Evolutionary conservation across 1,140 invertebrate genomes (phyloP).

Genomic region (Scaptomyza graminum): DNA sequence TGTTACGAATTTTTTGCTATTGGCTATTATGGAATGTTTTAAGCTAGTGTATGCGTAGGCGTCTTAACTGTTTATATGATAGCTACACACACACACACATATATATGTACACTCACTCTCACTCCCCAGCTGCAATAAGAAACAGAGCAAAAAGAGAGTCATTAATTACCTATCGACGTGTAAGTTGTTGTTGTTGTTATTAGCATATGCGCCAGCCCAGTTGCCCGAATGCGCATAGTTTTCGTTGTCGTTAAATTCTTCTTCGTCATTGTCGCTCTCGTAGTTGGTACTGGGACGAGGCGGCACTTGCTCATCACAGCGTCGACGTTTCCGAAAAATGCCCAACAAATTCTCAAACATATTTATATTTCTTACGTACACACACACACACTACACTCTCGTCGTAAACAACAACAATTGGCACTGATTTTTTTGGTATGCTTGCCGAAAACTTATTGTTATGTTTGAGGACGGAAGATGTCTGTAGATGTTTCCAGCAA

Average conservation of each 20-base stretch:
- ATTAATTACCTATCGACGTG: conserved; percentile 76
- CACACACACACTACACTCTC: conserved; percentile 16
- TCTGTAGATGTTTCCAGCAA: conserved; percentile 50
- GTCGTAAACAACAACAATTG: conserved; percentile 32
- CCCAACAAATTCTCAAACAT: conserved; percentile 77
- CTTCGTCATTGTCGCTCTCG: conserved; percentile 18
- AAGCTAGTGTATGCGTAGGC: conserved; percentile 68
- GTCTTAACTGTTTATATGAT: conserved; percentile 40
- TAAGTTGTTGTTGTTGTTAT: conserved; percentile 20
- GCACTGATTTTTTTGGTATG: conserved; percentile 13
- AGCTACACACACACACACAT: conserved; percentile 18
- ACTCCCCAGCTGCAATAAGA: conserved; percentile 66
- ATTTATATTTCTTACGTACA: conserved; percentile 9
- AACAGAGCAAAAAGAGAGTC: conserved; percentile 48
- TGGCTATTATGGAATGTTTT: conserved; percentile 66
- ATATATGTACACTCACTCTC: no score
- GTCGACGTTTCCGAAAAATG: conserved; percentile 75
- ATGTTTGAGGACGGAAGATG: background rate
- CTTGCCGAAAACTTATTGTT: conserved; percentile 1
- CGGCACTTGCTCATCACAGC: conserved; percentile 41
- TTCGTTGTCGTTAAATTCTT: conserved; percentile 7
- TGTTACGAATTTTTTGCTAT: conserved; percentile 18
- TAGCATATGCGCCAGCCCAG: conserved; percentile 47
- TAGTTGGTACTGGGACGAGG: conserved; percentile 5
- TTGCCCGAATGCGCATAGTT: conserved; percentile 30